These are phyloP conservation scores for Sphinx pinastri DNA, from an alignment of 2,888 invertebrate species.

Conservation along the genomic window DNA sequence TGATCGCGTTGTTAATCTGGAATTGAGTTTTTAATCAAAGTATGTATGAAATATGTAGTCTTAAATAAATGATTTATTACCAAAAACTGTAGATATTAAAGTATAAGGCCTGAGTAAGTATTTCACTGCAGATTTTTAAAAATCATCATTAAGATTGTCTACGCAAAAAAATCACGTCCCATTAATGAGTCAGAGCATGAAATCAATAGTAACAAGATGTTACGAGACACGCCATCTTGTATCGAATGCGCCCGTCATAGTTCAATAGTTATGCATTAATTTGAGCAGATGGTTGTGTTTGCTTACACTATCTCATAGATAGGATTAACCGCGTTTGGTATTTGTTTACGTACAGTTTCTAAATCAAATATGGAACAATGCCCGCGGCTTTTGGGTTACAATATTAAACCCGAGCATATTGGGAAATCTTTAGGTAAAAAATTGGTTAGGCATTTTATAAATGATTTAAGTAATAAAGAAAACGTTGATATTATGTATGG, in stretches of 20 bases:
- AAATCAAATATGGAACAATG: slow-evolving; percentile 28
- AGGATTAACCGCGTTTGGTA: slow-evolving; percentile 46
- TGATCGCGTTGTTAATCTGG: not conserved
- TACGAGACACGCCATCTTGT: slow-evolving; percentile 28
- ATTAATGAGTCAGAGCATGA: slow-evolving; percentile 55
- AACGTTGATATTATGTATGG: no score
- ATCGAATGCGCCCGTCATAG: slow-evolving; percentile 48
- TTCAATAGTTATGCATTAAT: slow-evolving; percentile 34
- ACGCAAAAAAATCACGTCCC: slow-evolving; percentile 46
- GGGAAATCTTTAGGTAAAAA: not conserved
- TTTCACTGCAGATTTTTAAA: no score
- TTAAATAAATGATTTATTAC: not conserved
- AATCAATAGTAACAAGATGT: slow-evolving; percentile 51
- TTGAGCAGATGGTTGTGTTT: slow-evolving; percentile 61
- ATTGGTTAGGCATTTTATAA: not conserved
- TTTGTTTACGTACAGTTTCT: slow-evolving; percentile 45
- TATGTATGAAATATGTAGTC: not conserved
- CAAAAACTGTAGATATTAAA: no score
- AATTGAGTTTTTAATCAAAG: not conserved
- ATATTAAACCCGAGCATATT: not conserved
- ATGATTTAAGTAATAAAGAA: not conserved
- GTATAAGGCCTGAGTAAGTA: no score
- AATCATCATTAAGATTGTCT: slow-evolving; percentile 31
- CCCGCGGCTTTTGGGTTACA: slow-evolving; percentile 12
- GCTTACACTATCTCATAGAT: slow-evolving; percentile 60